These are phyloP conservation scores for Origma solitaria DNA, from an alignment of 2,113 vertebrate genomes.

Conservation along the genomic window DNA sequence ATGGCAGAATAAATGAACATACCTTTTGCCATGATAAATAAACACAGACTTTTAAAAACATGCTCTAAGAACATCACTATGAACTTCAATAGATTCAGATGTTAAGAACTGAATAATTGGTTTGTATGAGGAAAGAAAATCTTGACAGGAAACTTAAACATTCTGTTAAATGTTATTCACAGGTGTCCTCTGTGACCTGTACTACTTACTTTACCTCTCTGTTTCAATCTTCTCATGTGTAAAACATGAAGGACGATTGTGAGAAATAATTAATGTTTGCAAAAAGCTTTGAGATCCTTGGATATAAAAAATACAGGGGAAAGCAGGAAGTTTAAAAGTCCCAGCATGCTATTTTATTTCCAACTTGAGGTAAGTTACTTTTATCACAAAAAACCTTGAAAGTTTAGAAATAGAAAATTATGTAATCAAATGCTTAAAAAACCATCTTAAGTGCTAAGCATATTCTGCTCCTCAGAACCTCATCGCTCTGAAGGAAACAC, in stretches of 20 bases:
- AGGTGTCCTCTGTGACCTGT: slow-evolving; percentile 58
- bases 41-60: background rate
- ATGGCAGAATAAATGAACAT: background rate
- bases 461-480: background rate
- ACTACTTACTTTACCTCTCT: slow-evolving; percentile 51
- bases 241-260: slow-evolving; percentile 33
- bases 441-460: background rate
- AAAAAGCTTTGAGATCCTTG: slow-evolving; percentile 39
- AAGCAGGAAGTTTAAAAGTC: background rate
- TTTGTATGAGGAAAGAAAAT: background rate
- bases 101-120: background rate
- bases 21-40: background rate
- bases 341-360: background rate
- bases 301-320: background rate
- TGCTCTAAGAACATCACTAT: background rate
- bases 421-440: background rate
- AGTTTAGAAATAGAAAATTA: background rate
- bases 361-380: background rate
- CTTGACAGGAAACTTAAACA: background rate
- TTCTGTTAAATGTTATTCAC: slow-evolving; percentile 15
- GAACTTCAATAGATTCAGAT: background rate
- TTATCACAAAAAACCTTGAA: slow-evolving; percentile 15
- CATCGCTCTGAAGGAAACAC: background rate
- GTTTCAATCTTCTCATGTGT: slow-evolving; percentile 19
- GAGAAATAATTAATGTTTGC: slow-evolving; percentile 53